Percentiles rank a stretch among this genome's conserved stretches.
phyloP scores from a whole-genome alignment of 2,113 vertebrate genomes.

The Laterallus jamaicensis region DNA sequence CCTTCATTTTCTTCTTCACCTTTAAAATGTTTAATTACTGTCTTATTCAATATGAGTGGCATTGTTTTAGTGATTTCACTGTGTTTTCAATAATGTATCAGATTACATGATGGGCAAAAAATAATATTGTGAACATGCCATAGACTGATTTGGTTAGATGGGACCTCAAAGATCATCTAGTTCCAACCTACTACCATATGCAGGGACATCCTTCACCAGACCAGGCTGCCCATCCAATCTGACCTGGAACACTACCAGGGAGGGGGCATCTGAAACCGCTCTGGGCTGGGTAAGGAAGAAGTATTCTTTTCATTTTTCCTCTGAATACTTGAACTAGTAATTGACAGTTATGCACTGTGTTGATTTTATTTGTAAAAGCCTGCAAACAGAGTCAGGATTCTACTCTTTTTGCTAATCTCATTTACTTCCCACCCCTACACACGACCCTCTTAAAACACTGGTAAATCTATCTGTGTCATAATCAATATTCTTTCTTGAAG shows the following conservation, averaged over 20 bases:
- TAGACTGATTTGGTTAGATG: too few species aligned
- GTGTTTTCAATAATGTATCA: constrained; percentile 44
- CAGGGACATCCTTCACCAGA: too few species aligned
- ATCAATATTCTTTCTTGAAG: background rate
- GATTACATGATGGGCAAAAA: background rate
- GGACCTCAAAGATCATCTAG: too few species aligned
- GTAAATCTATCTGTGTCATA: background rate
- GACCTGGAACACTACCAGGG: too few species aligned
- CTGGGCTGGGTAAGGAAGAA: background rate
- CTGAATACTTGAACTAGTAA: background rate
- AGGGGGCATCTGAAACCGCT: too few species aligned
- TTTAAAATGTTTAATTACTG: background rate
- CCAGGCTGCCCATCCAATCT: too few species aligned
- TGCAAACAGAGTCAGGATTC: background rate
- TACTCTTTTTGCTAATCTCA: background rate
- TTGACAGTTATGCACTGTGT: background rate
- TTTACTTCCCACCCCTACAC: background rate
- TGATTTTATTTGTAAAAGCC: background rate
- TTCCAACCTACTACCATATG: too few species aligned
- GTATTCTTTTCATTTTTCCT: background rate
- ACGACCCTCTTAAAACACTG: background rate
- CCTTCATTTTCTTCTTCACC: background rate
- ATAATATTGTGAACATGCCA: background rate
- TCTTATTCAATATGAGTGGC: background rate
- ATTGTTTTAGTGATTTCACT: background rate